These are phyloP conservation scores for Xiphydria camelus DNA, from an alignment of 2,888 invertebrate genomes.

Conservation along the genomic window DNA sequence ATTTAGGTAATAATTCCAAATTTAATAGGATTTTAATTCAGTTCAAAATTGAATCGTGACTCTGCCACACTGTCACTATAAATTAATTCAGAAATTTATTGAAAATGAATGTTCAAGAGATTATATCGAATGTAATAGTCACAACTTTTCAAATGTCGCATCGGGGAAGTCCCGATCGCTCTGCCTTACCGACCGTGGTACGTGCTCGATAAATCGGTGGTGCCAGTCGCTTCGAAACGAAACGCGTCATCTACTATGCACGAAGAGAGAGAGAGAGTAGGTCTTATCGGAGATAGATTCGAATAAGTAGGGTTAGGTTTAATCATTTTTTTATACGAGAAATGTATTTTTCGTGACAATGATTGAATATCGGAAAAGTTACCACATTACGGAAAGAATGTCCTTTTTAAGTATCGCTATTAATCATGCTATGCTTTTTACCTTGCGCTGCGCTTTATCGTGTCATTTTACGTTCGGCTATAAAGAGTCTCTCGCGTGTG, in stretches of 20 bases:
- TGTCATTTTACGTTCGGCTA: background rate
- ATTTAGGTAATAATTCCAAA: too few relatives aligned
- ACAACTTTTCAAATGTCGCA: too few relatives aligned
- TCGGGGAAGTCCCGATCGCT: too few relatives aligned
- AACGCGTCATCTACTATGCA: constrained; percentile 2
- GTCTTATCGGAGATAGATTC: constrained; percentile 20
- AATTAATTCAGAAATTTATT: too few relatives aligned
- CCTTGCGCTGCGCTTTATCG: background rate
- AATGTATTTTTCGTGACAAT: constrained; percentile 3
- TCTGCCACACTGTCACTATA: too few relatives aligned
- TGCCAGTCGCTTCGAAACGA: too few relatives aligned
- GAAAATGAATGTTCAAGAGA: too few relatives aligned
- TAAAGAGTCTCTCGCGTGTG: background rate
- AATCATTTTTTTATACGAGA: constrained; percentile 6
- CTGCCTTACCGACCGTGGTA: too few relatives aligned
- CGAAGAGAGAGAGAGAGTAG: constrained; percentile 26
- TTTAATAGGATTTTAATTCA: too few relatives aligned
- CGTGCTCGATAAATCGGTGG: too few relatives aligned
- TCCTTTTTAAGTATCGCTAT: background rate
- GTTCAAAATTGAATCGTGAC: too few relatives aligned
- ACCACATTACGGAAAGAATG: constrained; percentile 3
- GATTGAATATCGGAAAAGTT: constrained; percentile 8
- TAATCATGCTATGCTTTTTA: constrained; percentile 1
- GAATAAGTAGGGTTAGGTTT: constrained; percentile 5
- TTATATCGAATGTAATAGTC: too few relatives aligned